These are phyloP conservation scores for Erebia epiphron DNA, from an alignment of 2,888 invertebrate genomes.

Conservation along the genomic window DNA sequence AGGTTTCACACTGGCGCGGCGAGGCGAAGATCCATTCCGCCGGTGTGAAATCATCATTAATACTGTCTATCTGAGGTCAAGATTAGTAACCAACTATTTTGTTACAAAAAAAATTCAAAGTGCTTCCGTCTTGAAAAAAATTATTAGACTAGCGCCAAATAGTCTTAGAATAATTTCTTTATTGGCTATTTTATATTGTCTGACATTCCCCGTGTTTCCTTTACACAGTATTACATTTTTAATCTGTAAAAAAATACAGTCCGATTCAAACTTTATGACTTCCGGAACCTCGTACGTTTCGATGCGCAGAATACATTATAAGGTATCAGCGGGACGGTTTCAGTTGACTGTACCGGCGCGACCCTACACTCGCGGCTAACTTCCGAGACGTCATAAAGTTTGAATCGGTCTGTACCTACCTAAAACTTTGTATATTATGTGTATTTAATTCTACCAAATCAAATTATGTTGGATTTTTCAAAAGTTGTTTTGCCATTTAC, in stretches of 20 bases:
- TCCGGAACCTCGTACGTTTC: no score
- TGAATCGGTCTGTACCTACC: background rate
- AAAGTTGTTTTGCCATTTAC: constrained; percentile 74
- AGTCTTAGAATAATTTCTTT: background rate
- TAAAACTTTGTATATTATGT: constrained; percentile 20
- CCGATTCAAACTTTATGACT: no score
- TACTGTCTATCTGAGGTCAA: no score
- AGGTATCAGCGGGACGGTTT: no score
- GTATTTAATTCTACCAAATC: constrained; percentile 44
- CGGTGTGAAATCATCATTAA: no score
- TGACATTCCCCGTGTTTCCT: constrained; percentile 1
- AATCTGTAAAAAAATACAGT: constrained; percentile 34
- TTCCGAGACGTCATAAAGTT: no score
- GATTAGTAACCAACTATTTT: background rate
- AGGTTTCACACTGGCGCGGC: no score
- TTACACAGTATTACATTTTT: constrained; percentile 54
- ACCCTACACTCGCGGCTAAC: no score
- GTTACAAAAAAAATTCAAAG: background rate
- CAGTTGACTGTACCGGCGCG: no score
- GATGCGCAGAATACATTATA: no score
- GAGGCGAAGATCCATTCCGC: no score
- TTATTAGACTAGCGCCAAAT: background rate
- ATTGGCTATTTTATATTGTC: background rate
- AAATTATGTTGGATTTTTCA: constrained; percentile 57
- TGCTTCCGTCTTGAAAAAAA: constrained; percentile 11